A percentile compares a stretch with the other conserved stretches of the same genome.
phyloP scores from a whole-genome alignment of 2,113 vertebrate genomes.

The Onychostruthus taczanowskii region DNA sequence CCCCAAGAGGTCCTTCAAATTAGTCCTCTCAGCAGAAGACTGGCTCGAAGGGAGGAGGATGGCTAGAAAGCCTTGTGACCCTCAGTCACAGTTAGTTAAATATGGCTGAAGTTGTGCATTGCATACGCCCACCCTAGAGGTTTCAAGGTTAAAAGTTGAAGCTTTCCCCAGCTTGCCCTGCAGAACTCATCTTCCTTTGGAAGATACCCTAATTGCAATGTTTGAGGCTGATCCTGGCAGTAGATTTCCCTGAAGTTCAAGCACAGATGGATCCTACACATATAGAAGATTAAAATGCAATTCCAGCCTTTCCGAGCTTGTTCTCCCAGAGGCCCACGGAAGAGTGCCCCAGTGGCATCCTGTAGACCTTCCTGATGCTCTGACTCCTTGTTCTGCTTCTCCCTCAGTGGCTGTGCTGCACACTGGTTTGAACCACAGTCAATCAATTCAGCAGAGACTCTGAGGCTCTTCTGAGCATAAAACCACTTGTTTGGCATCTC shows the following conservation, averaged over 20 bases:
- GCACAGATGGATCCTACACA: not conserved
- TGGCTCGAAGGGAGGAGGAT: not conserved
- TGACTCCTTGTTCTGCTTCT: constrained; percentile 16
- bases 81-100: not conserved
- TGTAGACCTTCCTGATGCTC: not conserved
- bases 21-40: constrained; percentile 18
- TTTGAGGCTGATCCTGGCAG: not conserved
- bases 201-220: not conserved
- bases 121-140: not conserved
- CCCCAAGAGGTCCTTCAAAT: constrained; percentile 9
- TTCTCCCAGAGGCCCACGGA: not conserved
- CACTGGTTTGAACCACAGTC: not conserved
- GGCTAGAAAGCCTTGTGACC: not conserved
- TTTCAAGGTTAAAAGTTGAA: not conserved
- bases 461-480: not conserved
- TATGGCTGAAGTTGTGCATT: not conserved
- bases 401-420: constrained; percentile 50
- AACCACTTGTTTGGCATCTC: not conserved
- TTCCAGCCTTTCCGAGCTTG: not conserved
- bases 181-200: not conserved
- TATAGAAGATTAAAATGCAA: not conserved
- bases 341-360: not conserved
- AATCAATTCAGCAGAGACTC: not conserved
- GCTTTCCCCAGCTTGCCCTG: not conserved
- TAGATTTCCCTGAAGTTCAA: not conserved